A percentile compares a stretch with the other conserved stretches of the same genome.
Conservation (phyloP, 2,888 invertebrate genomes). For the Lucinisca nassula region DNA sequence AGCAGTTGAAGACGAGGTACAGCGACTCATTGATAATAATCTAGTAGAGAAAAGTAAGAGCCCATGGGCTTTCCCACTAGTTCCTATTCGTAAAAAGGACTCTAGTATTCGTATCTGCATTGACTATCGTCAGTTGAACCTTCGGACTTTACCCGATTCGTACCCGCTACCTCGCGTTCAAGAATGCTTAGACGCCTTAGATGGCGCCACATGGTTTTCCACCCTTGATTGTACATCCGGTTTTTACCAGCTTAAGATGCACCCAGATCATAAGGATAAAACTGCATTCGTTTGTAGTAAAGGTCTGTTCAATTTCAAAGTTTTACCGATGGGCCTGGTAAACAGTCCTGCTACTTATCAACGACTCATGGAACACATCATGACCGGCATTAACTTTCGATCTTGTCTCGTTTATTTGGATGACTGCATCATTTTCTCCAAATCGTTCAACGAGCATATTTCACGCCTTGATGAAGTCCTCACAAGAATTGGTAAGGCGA, state of each 20-base stretch:
- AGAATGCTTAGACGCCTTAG: neutral
- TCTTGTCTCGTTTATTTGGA: neutral
- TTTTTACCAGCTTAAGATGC: too few species aligned
- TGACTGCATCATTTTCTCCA: neutral
- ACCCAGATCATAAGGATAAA: neutral
- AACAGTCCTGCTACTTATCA: neutral
- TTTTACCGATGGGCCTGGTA: neutral
- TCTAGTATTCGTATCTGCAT: neutral
- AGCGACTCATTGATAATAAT: neutral
- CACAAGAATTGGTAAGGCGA: neutral
- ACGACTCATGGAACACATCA: neutral
- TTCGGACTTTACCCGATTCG: too few species aligned
- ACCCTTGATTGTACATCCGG: too few species aligned
- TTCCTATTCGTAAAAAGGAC: neutral
- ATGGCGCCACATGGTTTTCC: too few species aligned
- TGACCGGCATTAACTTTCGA: neutral
- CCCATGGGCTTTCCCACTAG: neutral
- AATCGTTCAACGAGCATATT: neutral
- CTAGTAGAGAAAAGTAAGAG: neutral
- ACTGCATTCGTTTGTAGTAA: neutral
- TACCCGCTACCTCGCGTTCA: neutral
- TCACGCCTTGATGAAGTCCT: neutral
- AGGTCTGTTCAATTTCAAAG: neutral
- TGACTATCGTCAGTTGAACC: too few species aligned
- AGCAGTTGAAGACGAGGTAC: neutral